Evolutionary conservation across 2,888 invertebrate species (phyloP), one percentile per base, ranked within the genome.

Genomic region (Zeuzera pyrina): DNA sequence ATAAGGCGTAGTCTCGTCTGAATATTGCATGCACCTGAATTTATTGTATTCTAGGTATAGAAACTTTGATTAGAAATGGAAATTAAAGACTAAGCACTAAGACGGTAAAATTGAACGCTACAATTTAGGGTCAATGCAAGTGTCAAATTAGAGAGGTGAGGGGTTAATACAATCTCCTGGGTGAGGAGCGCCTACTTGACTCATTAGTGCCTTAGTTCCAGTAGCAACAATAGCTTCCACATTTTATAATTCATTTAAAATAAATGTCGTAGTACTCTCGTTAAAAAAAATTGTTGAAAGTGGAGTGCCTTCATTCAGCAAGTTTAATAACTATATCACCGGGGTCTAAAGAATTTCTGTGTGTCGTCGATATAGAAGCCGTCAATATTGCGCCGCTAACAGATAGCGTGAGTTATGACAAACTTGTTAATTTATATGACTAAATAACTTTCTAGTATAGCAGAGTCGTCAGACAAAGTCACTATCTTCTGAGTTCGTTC

Each of bases 371-470:
- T 42, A 52, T 55, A 16, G 67, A 72, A 59, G 55, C 67, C 48
- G 58, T 47, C 74, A 79, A 69, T 55, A 78, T 78, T 68, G 70
- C 79, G 49, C 81, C 79, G 1, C 38, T 81, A 49, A 78, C 70
- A 31, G 79, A 81, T 31, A 57, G 47, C 51, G 79, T 81, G 44
- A 74, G 79, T 68, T 45, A n/a, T n/a, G n/a, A n/a, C n/a, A n/a
- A n/a, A n/a, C n/a, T n/a, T n/a, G n/a, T n/a, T n/a, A n/a, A n/a
- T n/a, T n/a, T n/a, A n/a, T n/a, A n/a, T n/a, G n/a, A n/a, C n/a
- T n/a, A n/a, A n/a, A n/a, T n/a, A n/a, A n/a, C n/a, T n/a, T n/a
- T n/a, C n/a, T n/a, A n/a, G n/a, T n/a, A n/a, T n/a, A n/a, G n/a
- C n/a, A n/a, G n/a, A n/a, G n/a, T n/a, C n/a, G n/a, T n/a, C n/a